Evolutionary conservation across 1,140 invertebrate species (phyloP).

Genomic region (Diorhabda sublineata): DNA sequence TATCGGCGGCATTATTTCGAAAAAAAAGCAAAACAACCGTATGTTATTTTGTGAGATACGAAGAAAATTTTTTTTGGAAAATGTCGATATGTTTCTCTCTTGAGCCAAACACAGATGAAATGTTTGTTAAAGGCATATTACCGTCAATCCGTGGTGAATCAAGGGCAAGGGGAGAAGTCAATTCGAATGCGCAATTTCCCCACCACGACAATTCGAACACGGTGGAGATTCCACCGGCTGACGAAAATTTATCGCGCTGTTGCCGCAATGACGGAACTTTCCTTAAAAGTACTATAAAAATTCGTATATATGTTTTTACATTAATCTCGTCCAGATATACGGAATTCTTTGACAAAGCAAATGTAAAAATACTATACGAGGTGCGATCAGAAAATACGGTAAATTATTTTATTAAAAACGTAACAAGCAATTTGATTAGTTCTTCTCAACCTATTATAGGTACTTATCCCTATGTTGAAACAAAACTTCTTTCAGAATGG

Average conservation of each 20-base stretch:
- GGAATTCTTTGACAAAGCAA: too few relatives aligned
- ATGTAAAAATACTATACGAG: too few relatives aligned
- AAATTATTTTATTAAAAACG: too few relatives aligned
- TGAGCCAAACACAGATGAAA: constrained; percentile 31
- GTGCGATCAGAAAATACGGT: too few relatives aligned
- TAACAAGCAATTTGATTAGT: too few relatives aligned
- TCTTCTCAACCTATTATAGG: too few relatives aligned
- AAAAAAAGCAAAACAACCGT: neutral
- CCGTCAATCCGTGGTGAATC: constrained; percentile 16
- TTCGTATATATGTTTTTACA: too few relatives aligned
- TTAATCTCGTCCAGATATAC: too few relatives aligned
- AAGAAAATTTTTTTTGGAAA: neutral
- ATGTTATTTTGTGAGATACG: too few relatives aligned
- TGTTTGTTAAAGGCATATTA: constrained; percentile 34
- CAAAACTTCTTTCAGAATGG: too few relatives aligned
- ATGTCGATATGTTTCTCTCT: neutral
- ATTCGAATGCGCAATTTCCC: constrained; percentile 43
- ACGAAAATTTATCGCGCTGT: constrained; percentile 36
- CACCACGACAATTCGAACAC: constrained; percentile 28
- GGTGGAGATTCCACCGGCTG: constrained; percentile 31
- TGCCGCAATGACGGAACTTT: constrained; percentile 19
- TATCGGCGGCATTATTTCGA: neutral
- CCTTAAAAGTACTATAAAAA: neutral
- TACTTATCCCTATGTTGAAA: too few relatives aligned
- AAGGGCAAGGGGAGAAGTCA: constrained; percentile 27